Conservation (phyloP, 1,140 invertebrate species). For the Rhyzopertha dominica region DNA sequence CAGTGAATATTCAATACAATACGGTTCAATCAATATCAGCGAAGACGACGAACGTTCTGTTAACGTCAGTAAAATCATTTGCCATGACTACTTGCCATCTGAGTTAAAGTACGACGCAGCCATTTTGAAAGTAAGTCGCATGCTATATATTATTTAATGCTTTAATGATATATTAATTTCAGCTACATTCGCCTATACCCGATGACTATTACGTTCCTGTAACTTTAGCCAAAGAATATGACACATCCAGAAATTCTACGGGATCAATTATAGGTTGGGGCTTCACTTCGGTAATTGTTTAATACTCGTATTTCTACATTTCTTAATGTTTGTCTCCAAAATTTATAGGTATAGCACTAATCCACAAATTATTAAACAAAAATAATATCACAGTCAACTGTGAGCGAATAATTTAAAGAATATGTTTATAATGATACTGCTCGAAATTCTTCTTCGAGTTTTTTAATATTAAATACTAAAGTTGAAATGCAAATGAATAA, state of each 20-base stretch:
- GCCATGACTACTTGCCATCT: constrained; percentile 17
- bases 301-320: not conserved
- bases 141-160: not conserved
- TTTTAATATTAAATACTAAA: too few species aligned
- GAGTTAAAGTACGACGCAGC: constrained; percentile 21
- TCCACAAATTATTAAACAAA: too few species aligned
- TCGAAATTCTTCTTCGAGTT: too few species aligned
- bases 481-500: too few species aligned
- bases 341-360: too few species aligned
- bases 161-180: constrained; percentile 4
- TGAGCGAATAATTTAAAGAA: too few species aligned
- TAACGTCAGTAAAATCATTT: constrained; percentile 20
- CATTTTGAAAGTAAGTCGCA: constrained; percentile 17
- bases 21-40: constrained; percentile 21
- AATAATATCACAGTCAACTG: too few species aligned
- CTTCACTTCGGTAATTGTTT: constrained; percentile 15
- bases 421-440: too few species aligned
- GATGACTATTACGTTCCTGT: constrained; percentile 20
- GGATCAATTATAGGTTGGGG: constrained; percentile 25
- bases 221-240: constrained; percentile 15
- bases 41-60: constrained; percentile 14
- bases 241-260: constrained; percentile 10
- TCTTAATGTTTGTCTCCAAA: too few species aligned
- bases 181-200: constrained; percentile 17
- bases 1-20: constrained; percentile 21